A percentile compares a stretch with the other conserved stretches of the same genome.
Conservation (phyloP, 2,113 vertebrate genomes). For the Cyprinodon brontotheroides region DNA sequence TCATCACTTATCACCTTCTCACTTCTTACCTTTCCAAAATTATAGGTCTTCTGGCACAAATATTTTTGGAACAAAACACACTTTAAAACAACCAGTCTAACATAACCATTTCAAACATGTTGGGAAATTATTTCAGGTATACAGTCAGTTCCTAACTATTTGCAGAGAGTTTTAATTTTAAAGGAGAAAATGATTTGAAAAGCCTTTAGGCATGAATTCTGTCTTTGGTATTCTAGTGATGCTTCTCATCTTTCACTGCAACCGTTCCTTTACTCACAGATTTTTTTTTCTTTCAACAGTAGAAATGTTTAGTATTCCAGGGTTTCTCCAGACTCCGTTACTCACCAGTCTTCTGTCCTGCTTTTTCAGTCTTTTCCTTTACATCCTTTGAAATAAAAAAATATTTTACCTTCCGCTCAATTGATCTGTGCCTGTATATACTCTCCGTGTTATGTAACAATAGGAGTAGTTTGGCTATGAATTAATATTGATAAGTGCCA, state of each 20-base stretch:
- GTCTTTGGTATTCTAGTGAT: slow-evolving; percentile 67
- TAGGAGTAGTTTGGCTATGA: background rate
- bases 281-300: slow-evolving; percentile 45
- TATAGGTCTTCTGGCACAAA: background rate
- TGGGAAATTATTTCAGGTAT: slow-evolving; percentile 9
- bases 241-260: slow-evolving; percentile 56
- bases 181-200: slow-evolving; percentile 54
- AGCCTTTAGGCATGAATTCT: slow-evolving; percentile 48
- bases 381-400: slow-evolving; percentile 31
- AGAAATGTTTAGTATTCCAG: slow-evolving; percentile 72
- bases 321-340: slow-evolving; percentile 66
- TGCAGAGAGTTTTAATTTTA: slow-evolving; percentile 43
- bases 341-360: slow-evolving; percentile 48
- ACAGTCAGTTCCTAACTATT: slow-evolving; percentile 45
- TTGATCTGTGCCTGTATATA: background rate
- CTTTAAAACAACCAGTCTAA: slow-evolving; percentile 7
- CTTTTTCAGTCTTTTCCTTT: slow-evolving; percentile 21
- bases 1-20: slow-evolving; percentile 7
- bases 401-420: slow-evolving; percentile 17
- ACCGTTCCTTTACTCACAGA: slow-evolving; percentile 52
- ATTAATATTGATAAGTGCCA: too few relatives aligned
- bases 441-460: background rate
- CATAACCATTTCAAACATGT: background rate
- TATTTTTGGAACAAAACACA: background rate
- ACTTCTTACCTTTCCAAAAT: background rate